Percentiles rank a stretch among this genome's conserved stretches.
These are phyloP conservation scores for Geococcyx californianus DNA, from an alignment of 2,113 vertebrate genomes.

Conservation along the genomic window DNA sequence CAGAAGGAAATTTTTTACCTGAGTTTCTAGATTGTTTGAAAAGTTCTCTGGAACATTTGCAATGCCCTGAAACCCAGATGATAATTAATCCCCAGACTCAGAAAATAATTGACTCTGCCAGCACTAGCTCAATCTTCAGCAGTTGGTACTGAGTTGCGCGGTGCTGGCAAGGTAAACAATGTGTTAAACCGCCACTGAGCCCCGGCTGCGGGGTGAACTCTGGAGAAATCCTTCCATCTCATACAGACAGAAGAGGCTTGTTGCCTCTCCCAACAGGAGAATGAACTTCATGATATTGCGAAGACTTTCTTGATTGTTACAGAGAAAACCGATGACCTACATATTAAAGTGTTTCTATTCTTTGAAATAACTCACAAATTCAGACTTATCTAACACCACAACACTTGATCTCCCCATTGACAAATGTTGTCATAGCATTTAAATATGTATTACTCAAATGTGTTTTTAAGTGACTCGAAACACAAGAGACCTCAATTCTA, in stretches of 20 bases:
- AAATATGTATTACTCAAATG: neutral
- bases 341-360: neutral
- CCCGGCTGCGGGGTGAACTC: neutral
- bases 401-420: neutral
- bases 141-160: fast-evolving
- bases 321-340: neutral
- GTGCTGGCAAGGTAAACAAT: neutral
- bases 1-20: neutral
- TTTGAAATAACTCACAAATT: neutral
- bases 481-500: neutral
- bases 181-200: fast-evolving
- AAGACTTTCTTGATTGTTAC: neutral
- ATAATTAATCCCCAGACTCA: neutral
- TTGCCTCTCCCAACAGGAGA: neutral
- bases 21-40: neutral
- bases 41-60: neutral
- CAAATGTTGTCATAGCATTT: neutral
- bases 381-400: neutral
- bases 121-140: neutral
- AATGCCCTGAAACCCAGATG: neutral
- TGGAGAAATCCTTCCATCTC: neutral
- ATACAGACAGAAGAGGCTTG: neutral
- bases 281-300: neutral
- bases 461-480: neutral
- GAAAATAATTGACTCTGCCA: neutral